These are phyloP conservation scores for Cygnus buccinator DNA, from an alignment of 2,113 vertebrate genomes.

Conservation along the genomic window DNA sequence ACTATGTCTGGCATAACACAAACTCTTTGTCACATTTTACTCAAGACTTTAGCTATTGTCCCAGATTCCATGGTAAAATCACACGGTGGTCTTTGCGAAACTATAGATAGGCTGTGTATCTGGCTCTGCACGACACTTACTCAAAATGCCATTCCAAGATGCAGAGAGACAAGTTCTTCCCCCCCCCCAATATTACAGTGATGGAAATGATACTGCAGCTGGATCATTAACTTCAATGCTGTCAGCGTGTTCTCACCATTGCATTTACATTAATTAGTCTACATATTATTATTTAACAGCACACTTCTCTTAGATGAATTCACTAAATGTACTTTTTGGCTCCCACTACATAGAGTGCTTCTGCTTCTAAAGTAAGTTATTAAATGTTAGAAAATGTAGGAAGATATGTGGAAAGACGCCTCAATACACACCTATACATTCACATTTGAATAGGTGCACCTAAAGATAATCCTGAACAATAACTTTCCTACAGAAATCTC, in stretches of 20 bases:
- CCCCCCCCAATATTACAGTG: not conserved
- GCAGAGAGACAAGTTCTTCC: not conserved
- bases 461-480: not conserved
- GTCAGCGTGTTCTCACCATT: slow-evolving; percentile 50
- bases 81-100: not conserved
- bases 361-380: not conserved
- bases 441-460: not conserved
- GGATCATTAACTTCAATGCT: slow-evolving; percentile 62
- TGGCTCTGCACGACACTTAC: not conserved
- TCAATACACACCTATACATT: not conserved
- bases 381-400: not conserved
- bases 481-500: not conserved
- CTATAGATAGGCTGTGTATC: not conserved
- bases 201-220: slow-evolving; percentile 41
- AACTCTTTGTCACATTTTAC: not conserved
- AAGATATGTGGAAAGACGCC: not conserved
- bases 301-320: slow-evolving; percentile 39
- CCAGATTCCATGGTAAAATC: not conserved
- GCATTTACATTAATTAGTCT: slow-evolving; percentile 61
- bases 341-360: not conserved
- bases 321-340: slow-evolving; percentile 53
- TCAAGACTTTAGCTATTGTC: not conserved
- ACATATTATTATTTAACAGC: slow-evolving; percentile 57
- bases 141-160: not conserved
- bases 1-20: not conserved